A percentile compares a stretch with the other conserved stretches of the same genome.
Evolutionary conservation across 2,797 vertebrate species (phyloP).

Genomic region (Syngnathus acus): DNA sequence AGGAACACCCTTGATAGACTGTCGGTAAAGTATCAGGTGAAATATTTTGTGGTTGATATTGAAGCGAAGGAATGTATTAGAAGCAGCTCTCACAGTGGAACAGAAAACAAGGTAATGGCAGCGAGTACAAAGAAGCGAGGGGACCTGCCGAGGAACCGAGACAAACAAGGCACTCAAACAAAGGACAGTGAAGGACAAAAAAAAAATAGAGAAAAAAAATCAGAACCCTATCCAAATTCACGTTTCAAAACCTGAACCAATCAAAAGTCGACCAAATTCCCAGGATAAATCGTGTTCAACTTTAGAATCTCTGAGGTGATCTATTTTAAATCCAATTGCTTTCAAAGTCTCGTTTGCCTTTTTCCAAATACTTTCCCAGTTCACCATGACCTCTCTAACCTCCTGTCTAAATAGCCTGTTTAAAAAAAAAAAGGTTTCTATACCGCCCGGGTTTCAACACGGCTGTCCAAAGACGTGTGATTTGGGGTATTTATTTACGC

Average conservation of each 20-base stretch:
- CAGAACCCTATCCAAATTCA: neutral
- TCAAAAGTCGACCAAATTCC: neutral
- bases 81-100: neutral
- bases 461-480: neutral
- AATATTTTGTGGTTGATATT: neutral
- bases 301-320: neutral
- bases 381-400: neutral
- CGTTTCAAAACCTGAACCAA: neutral
- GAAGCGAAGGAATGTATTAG: neutral
- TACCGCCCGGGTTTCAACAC: neutral
- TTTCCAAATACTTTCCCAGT: neutral
- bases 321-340: neutral
- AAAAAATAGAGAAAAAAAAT: slow-evolving; percentile 3
- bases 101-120: neutral
- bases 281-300: neutral
- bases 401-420: neutral
- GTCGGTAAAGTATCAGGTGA: neutral
- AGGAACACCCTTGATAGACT: neutral
- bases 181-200: slow-evolving; percentile 43
- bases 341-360: neutral
- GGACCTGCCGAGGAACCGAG: slow-evolving; percentile 32
- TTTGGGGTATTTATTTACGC: neutral
- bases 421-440: neutral
- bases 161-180: slow-evolving; percentile 21
- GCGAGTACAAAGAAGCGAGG: slow-evolving; percentile 36